Evolutionary conservation across 2,797 vertebrate species (phyloP).

Genomic region (Sebastes variabilis): DNA sequence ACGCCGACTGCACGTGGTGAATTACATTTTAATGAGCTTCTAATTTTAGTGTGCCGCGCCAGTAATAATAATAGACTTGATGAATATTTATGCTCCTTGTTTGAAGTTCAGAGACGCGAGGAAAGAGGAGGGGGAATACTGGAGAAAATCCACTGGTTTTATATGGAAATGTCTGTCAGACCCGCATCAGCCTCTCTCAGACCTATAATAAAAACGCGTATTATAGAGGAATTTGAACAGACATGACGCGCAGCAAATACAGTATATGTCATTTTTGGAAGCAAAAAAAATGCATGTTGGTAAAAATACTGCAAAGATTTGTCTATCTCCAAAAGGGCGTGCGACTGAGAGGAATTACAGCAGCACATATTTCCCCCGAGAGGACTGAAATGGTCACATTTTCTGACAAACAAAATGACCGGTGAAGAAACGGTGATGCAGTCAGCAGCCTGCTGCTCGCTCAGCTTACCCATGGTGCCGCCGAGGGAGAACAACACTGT

Average conservation of each 20-base stretch:
- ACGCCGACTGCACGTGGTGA: slow-evolving; percentile 76
- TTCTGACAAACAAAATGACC: slow-evolving; percentile 18
- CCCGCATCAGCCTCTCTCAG: slow-evolving; percentile 11
- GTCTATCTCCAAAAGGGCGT: not conserved
- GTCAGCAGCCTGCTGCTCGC: slow-evolving; percentile 18
- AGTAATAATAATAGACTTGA: slow-evolving; percentile 79
- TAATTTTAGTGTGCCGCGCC: slow-evolving; percentile 80
- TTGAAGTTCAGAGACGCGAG: slow-evolving; percentile 71
- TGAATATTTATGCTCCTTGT: slow-evolving; percentile 80
- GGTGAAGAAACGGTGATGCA: slow-evolving; percentile 28
- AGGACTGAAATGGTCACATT: slow-evolving; percentile 16
- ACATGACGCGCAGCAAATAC: not conserved
- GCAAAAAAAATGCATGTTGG: not conserved
- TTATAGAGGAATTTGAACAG: not conserved
- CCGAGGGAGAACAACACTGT: slow-evolving; percentile 23
- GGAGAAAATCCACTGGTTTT: slow-evolving; percentile 37
- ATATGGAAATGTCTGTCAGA: slow-evolving; percentile 38
- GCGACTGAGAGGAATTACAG: not conserved
- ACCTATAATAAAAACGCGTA: slow-evolving; percentile 21
- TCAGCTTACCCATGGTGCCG: slow-evolving; percentile 77
- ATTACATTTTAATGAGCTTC: slow-evolving; percentile 85
- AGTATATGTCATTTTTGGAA: too few species aligned
- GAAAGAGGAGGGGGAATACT: slow-evolving; percentile 39
- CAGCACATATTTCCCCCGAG: not conserved
- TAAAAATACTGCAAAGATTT: not conserved